Base-by-base conservation (phyloP, 2,113 vertebrate genomes). In the Protobothrops mucrosquamatus region DNA sequence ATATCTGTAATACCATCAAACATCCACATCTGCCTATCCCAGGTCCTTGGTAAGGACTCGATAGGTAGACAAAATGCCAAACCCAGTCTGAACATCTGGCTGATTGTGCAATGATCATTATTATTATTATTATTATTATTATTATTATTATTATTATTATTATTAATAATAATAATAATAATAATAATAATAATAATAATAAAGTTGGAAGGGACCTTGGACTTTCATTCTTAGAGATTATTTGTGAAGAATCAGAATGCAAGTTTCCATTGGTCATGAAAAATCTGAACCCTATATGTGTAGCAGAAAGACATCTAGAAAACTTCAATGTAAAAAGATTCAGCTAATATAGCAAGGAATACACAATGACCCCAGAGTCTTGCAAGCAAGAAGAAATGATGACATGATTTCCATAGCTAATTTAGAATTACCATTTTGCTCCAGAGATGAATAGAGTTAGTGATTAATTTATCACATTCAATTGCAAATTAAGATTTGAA, bases 381-480 rank as follows among this genome's bases (percentile, higher is more conserved):
- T 94, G 56, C 22, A 59, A 95, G 93, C 81, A 93, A 91, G 20
- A 43, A 2, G 0, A 81, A 92, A 91, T 39, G 90, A 94, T 85
- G 90, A 46, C 87, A 88, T 56, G 55, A 26, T 29, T 88, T 92
- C 89, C 74, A 55, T 46, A 91, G 85, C 59, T 89, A 91, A 89
- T 90, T 34, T 87, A 74, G 74, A 87, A 39, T 1, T 85, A 52
- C 34, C 64, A 39, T 34, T 18, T 86, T 1, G 0, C 43, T 57
- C 89, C 93, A 87, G 88, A 57, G 48, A 43, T 34, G 34, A 88
- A n/a, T 54, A 48, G 29, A 88, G n/a, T 87, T 64, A 64, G 56
- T 61, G 55, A 92, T 87, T 92, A 92, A 92, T 92, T 89, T 89
- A 87, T 89, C 87, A 85, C 87, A 89, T 85, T 85, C 88, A 89